Evolutionary conservation across 2,797 vertebrate species (phyloP).

Genomic region (Hoplostethus atlanticus): DNA sequence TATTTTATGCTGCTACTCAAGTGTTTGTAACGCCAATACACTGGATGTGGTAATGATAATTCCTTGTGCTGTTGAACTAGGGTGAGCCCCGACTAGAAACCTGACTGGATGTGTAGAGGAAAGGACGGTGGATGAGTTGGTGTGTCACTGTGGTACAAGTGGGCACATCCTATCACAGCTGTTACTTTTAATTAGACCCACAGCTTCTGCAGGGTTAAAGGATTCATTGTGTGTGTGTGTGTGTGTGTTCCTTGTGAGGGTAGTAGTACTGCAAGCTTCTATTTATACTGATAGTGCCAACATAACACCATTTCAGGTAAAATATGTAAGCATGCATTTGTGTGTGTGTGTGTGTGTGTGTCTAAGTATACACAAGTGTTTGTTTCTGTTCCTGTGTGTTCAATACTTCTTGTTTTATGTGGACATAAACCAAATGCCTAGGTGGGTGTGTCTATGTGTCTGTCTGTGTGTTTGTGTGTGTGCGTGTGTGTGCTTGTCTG

Average conservation of each 20-base stretch:
- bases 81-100: not conserved
- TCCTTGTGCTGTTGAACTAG: too few relatives aligned
- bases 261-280: not conserved
- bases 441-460: too few relatives aligned
- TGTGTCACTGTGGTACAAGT: too few relatives aligned
- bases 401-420: not conserved
- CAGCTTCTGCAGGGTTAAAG: not conserved
- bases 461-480: too few relatives aligned
- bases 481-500: not conserved
- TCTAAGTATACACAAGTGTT: not conserved
- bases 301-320: not conserved
- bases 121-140: too few relatives aligned
- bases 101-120: too few relatives aligned
- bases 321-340: not conserved
- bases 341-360: not conserved
- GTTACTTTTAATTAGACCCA: not conserved
- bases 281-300: not conserved
- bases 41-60: not conserved
- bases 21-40: not conserved
- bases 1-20: not conserved
- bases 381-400: not conserved
- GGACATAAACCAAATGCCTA: not conserved
- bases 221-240: constrained; percentile 2
- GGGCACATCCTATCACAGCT: too few relatives aligned
- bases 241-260: not conserved